Base-by-base conservation (phyloP, 2,888 invertebrate species). In the Ectemnius lituratus region DNA sequence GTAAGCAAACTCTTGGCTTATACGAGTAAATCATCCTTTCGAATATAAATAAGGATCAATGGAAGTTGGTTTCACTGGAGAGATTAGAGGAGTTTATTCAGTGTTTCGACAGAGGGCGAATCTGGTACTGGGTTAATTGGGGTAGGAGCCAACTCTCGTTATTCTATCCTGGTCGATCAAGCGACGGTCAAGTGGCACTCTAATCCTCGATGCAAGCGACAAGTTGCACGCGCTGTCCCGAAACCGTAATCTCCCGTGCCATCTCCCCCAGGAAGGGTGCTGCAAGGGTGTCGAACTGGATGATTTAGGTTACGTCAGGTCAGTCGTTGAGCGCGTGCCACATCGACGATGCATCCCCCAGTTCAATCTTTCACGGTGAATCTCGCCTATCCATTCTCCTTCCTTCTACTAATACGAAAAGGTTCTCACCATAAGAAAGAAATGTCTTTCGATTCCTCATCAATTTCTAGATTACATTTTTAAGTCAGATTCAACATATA, bases 281-380 rank as follows among this genome's bases (percentile, higher is more conserved):
- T 18, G 11, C 11, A 49, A 47, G 27, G 56, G 18, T 61, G 27
- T 27, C 67, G 56, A 59, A 65, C 57, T 68, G 67, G 73, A 84
- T 83, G 86, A 86, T 87, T 87, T 83, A 82, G 81, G 75, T 83
- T 74, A 73, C 65, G 78, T 78, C 79, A 66, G 75, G 77, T 74
- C 76, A 67, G 72, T 58, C 62, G 73, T 11, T 16, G n/a, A 79
- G 73, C 86, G 82, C 86, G 86, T 87, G 86, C 76, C 86, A 75
- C 80, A 82, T 81, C 82, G 78, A 84, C 85, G 76, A 47, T 62
- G 73, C 68, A 28, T 46, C 60, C 23, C 37, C 20, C 14, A 4
- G 27, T 60, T n/a, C 11, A 60, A 60, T 62, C n/a, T 45, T 62
- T 16, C 46, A 18, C 20, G 18, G 8, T 16, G 18, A 46, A 57